Evolutionary conservation across 1,140 invertebrate species (phyloP).

Genomic region (Drosophila nebulosa): DNA sequence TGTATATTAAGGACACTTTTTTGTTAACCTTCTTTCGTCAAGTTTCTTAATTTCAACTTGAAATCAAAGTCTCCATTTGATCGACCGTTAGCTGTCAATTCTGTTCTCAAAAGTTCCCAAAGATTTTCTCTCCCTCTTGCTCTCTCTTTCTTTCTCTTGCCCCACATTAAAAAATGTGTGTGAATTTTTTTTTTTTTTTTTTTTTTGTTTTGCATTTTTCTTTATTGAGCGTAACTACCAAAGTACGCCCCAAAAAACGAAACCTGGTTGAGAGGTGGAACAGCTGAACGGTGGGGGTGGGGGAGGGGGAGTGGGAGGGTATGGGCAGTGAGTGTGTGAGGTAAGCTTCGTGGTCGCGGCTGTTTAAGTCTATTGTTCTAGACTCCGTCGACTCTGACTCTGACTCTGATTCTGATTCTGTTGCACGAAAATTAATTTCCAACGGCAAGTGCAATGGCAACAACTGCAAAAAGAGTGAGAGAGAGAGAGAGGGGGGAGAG

Average conservation of each 20-base stretch:
- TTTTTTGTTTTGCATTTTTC: no score
- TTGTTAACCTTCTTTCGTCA: no score
- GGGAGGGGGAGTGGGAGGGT: neutral
- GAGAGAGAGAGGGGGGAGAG: neutral
- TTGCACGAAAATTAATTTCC: conserved; percentile 77
- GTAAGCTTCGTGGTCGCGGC: conserved; percentile 45
- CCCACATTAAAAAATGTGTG: conserved; percentile 20
- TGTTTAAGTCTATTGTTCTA: conserved; percentile 73
- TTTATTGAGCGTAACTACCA: conserved; percentile 49
- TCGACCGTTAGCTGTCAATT: conserved; percentile 1
- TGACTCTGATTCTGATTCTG: no score
- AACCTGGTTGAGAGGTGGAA: no score
- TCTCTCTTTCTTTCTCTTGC: conserved; percentile 15
- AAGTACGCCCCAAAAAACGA: conserved; percentile 43
- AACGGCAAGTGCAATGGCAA: conserved; percentile 70
- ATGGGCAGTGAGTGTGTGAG: conserved; percentile 42
- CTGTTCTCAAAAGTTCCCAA: neutral
- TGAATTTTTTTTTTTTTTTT: neutral
- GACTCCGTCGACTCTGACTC: no score
- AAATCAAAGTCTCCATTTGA: neutral
- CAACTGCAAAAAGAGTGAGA: neutral
- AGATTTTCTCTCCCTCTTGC: conserved; percentile 4
- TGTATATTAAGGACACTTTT: no score
- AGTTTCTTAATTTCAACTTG: no score
- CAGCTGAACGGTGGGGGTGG: neutral